phyloP scores from a whole-genome alignment of 2,888 invertebrate genomes.

The Gymnoscelis rufifasciata region DNA sequence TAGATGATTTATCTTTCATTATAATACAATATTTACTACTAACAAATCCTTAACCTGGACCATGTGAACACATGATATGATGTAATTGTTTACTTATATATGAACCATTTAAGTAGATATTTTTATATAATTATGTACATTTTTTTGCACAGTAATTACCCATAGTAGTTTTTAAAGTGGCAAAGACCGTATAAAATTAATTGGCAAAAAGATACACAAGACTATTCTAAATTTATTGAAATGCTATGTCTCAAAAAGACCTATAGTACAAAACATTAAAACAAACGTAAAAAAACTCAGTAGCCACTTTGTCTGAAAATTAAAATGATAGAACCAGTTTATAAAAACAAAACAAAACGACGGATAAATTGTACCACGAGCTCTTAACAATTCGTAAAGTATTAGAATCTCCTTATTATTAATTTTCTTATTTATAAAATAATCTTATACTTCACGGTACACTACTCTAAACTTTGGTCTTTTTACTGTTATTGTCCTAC shows the following conservation, averaged over 20 bases:
- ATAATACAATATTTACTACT: conserved; percentile 39
- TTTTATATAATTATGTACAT: conserved; percentile 36
- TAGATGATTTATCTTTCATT: conserved; percentile 32
- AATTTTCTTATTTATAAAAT: conserved; percentile 49
- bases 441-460: conserved; percentile 62
- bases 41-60: conserved; percentile 43
- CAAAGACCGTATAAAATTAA: conserved; percentile 53
- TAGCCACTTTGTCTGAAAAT: conserved; percentile 39
- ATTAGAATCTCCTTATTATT: conserved; percentile 57
- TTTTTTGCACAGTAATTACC: conserved; percentile 32
- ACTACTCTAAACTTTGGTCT: conserved; percentile 69
- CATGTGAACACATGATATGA: conserved; percentile 52
- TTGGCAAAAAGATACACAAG: conserved; percentile 46
- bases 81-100: conserved; percentile 15
- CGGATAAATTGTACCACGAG: conserved; percentile 54
- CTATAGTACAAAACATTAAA: conserved; percentile 40
- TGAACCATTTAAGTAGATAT: conserved; percentile 32
- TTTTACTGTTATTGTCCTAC: conserved; percentile 52
- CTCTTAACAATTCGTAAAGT: conserved; percentile 48
- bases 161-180: conserved; percentile 47
- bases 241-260: conserved; percentile 53
- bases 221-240: conserved; percentile 38
- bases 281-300: conserved; percentile 42
- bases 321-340: conserved; percentile 33
- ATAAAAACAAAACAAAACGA: conserved; percentile 35